Base-by-base conservation (phyloP, 2,113 vertebrate genomes). In the Dissostichus mawsoni region DNA sequence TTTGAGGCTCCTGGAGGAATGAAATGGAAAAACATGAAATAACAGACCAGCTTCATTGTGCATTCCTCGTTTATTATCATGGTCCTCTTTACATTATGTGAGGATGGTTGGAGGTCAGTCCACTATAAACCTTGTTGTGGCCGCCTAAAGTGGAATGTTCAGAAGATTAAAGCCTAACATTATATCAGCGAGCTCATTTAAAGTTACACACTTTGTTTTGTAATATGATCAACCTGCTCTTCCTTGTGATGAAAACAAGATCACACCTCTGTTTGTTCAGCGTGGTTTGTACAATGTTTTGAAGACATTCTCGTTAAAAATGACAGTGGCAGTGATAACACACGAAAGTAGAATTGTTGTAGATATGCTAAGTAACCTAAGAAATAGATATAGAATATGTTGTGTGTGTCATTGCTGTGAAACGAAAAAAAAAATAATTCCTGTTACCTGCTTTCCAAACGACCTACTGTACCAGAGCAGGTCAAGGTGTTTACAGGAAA, bases 1-100 rank as follows among this genome's bases (percentile, higher is more conserved):
- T 41, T 23, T 69, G 12, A 62, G 41, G 16, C 51, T 58, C 36
- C 69, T 74, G 61, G 2, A 72, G 33, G 36, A 73, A 76, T 69
- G 4, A 78, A 72, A 79, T 7, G 3, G 16, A 76, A n/a, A 77
- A 25, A 25, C 3, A n/a, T 83, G 36, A 74, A 81, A 89, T 65
- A 59, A 88, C 6, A 10, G 18, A 14, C 10, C 8, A 51, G 62
- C 51, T 53, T 33, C 14, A 16, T 45, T 90, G 83, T 87, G 89
- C 85, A 92, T 92, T 91, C 80, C 67, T 84, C 69, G 79, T 91
- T 94, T 90, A 88, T 91, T 90, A 69, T 83, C 52, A 78, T 74
- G 23, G 17, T 88, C 47, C 50, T 82, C 76, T 88, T 86, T 87
- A 92, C 83, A 91, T 67, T 69, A 64, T 20, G 74, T 88, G 87